Evolutionary conservation across 2,888 invertebrate genomes (phyloP).

Genomic region (Pseudococcus viburni): DNA sequence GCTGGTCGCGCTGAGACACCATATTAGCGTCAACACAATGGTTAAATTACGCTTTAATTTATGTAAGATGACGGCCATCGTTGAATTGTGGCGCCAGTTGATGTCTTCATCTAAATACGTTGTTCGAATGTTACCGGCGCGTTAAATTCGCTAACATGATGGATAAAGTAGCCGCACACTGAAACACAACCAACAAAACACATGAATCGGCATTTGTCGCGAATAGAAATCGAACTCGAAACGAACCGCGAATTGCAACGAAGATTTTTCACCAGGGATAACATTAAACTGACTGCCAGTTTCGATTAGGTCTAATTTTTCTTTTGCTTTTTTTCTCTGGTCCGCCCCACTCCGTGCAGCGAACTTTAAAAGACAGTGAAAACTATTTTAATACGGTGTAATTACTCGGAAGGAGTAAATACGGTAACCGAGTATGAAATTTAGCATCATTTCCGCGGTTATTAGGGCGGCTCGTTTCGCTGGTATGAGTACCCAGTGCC

Average conservation of each 20-base stretch:
- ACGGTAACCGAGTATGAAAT: constrained; percentile 40
- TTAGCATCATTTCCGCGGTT: constrained; percentile 56
- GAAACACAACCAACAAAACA: neutral
- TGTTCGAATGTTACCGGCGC: constrained; percentile 15
- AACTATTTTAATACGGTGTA: constrained; percentile 43
- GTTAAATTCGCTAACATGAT: neutral
- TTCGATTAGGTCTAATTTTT: neutral
- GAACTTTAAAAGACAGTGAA: constrained; percentile 37
- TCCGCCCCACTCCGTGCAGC: neutral
- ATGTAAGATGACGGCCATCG: constrained; percentile 62
- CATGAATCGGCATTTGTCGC: neutral
- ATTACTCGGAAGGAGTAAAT: constrained; percentile 28
- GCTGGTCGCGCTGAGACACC: constrained; percentile 55
- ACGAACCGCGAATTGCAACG: neutral
- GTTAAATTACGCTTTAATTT: constrained; percentile 61
- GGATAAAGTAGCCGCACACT: neutral
- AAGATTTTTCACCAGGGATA: neutral
- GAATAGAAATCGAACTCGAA: neutral
- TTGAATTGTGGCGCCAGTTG: constrained; percentile 37
- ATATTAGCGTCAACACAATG: constrained; percentile 58
- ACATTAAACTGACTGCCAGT: neutral
- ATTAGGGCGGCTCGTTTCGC: constrained; percentile 59
- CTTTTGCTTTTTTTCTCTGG: neutral
- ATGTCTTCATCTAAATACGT: constrained; percentile 64
- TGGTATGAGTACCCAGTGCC: neutral